A percentile compares a stretch with the other conserved stretches of the same genome.
phyloP scores from a whole-genome alignment of 1,140 invertebrate species.

The Hyphantria cunea region DNA sequence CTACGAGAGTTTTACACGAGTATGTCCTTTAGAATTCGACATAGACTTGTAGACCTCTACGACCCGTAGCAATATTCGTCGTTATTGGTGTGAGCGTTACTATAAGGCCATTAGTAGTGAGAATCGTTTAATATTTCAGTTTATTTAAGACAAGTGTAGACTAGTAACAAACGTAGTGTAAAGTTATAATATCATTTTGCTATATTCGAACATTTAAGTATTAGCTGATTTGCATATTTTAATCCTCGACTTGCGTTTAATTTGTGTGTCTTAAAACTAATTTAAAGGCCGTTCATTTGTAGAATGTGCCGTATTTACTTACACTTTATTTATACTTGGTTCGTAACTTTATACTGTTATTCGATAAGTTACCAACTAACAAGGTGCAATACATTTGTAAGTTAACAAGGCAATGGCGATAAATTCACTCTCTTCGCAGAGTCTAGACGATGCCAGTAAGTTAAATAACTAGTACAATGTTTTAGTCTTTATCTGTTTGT shows the following conservation, averaged over 20 bases:
- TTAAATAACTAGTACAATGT: slow-evolving; percentile 40
- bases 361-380: slow-evolving; percentile 43
- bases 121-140: background rate
- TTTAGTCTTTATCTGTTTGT: slow-evolving; percentile 5
- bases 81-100: slow-evolving; percentile 1
- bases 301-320: background rate
- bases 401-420: slow-evolving; percentile 57
- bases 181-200: too few species aligned
- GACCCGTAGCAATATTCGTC: background rate
- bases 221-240: background rate
- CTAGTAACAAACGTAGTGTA: too few species aligned
- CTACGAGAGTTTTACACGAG: too few species aligned
- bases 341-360: background rate
- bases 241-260: too few species aligned
- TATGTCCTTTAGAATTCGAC: too few species aligned
- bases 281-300: background rate
- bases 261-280: slow-evolving; percentile 5
- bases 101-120: background rate
- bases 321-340: slow-evolving; percentile 1
- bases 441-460: slow-evolving; percentile 40
- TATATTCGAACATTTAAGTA: too few species aligned
- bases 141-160: too few species aligned
- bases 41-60: background rate
- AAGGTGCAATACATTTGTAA: slow-evolving; percentile 60
- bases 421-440: slow-evolving; percentile 51